phyloP scores from a whole-genome alignment of 2,888 invertebrate genomes.

The Heliconius charithonia region DNA sequence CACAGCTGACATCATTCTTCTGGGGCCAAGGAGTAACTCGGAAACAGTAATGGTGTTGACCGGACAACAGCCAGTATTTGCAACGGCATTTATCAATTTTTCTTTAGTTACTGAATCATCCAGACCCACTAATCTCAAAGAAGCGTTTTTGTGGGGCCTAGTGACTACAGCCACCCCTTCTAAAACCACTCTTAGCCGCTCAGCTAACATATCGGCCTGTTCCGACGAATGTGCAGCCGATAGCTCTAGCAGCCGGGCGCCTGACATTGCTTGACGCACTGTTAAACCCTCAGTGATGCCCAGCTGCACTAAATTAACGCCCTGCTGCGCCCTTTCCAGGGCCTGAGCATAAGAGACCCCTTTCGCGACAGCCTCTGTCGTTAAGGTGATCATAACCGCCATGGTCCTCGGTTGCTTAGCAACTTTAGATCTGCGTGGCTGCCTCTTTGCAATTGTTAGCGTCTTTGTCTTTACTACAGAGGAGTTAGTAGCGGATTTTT shows the following conservation, averaged over 20 bases:
- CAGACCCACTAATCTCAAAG: too few relatives aligned
- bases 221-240: neutral
- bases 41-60: too few relatives aligned
- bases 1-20: too few relatives aligned
- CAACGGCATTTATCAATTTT: too few relatives aligned
- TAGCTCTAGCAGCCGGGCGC: slow-evolving; percentile 24
- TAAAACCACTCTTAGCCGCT: neutral
- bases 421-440: neutral
- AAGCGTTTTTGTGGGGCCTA: too few relatives aligned
- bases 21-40: too few relatives aligned
- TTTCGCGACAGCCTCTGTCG: neutral
- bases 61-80: too few relatives aligned
- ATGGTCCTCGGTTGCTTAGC: neutral
- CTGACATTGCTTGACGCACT: neutral
- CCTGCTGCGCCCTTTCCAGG: neutral
- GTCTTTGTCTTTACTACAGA: too few relatives aligned
- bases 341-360: slow-evolving; percentile 5
- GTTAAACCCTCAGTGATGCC: neutral
- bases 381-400: slow-evolving; percentile 5
- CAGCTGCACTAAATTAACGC: neutral
- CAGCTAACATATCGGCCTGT: slow-evolving; percentile 14
- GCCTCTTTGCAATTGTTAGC: too few relatives aligned
- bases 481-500: too few relatives aligned
- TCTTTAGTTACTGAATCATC: too few relatives aligned
- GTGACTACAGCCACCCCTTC: too few relatives aligned